Base-by-base conservation (phyloP, 2,113 vertebrate genomes). In the Xiphias gladius region DNA sequence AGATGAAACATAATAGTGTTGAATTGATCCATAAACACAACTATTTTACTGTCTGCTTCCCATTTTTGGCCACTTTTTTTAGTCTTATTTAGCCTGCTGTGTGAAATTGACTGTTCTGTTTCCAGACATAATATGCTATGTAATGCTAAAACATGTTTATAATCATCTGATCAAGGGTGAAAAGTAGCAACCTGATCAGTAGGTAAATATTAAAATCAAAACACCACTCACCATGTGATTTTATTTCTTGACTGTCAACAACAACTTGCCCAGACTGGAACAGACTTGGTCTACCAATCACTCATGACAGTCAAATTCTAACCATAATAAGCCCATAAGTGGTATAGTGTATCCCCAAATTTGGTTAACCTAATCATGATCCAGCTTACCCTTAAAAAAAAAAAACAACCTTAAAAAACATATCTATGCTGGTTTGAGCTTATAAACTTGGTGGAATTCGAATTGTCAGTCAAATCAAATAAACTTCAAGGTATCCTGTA, bases 1-100 rank as follows among this genome's bases (percentile, higher is more conserved):
- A 73, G 41, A 77, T 39, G 24, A 55, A 82, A 71, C 5, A 83
- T 62, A 22, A 39, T 61, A 57, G 30, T 16, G 69, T 28, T 58
- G 55, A 77, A 65, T 62, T 16, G 13, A 43, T 48, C 39, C 12
- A 28, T n/a, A 63, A 1, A 48, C 37, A 43, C 68, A 5, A 19
- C 55, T 1, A 2, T 68, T 81, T 68, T 19, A 71, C 28, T 1
- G 2, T 2, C 16, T 2, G 8, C 30, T 67, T 62, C 26, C 58
- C 28, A n/a, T 81, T 84, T 79, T 61, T 28, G 1, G 4, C 8
- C 1, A 12, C 11, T 11, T 41, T n/a, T 41, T 52, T 28, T 0
- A 39, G 3, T 16, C 7, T 7, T 16, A 71, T 69, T 30, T 64
- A 2, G 58, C 12, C 26, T 0, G 2, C 1, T 32, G 16, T 0